Base-by-base conservation (phyloP, 2,888 invertebrate genomes). In the Chaitophorus viminalis region DNA sequence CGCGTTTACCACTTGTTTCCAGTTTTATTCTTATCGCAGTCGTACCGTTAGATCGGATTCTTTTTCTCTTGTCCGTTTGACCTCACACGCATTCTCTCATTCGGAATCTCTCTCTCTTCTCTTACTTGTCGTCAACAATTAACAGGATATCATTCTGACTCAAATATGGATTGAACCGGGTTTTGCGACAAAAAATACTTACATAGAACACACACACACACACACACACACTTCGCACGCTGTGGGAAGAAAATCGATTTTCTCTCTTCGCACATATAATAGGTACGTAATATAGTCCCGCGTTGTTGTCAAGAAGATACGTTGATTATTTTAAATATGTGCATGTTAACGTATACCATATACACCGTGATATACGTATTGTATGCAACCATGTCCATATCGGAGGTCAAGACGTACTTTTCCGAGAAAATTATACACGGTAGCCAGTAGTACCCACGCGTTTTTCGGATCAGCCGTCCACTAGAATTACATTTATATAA, bases 351-450 rank as follows among this genome's bases (percentile, higher is more conserved):
- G 8, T 39, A 39, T 9, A 39, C 8, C 9, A 11, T 39, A 3
- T 39, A 8, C 11, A 39, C n/a, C n/a, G n/a, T n/a, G n/a, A 75
- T 25, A 5, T 79, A 65, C 65, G 29, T n/a, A 39, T n/a, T n/a
- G n/a, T n/a, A n/a, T n/a, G n/a, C 14, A 29, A 36, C 29, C 46
- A 76, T 84, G 75, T 84, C 83, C 83, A 31, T 85, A 85, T 85
- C 77, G 77, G 70, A 29, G 78, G 70, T 72, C 52, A 72, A 86
- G 72, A 86, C 36, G 77, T 78, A 68, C 72, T 86, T 78, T 79
- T 54, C 54, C 70, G 60, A 54, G 54, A 60, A 77, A 68, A 77
- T n/a, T 21, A 25, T 18, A 25, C 25, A 36, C 11, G 14, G 18
- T 70, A 18, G n/a, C 0, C 29, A 6, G 14, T 2, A 6, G 77